Evolutionary conservation across 1,140 invertebrate genomes (phyloP).

Genomic region (Procambarus clarkii): DNA sequence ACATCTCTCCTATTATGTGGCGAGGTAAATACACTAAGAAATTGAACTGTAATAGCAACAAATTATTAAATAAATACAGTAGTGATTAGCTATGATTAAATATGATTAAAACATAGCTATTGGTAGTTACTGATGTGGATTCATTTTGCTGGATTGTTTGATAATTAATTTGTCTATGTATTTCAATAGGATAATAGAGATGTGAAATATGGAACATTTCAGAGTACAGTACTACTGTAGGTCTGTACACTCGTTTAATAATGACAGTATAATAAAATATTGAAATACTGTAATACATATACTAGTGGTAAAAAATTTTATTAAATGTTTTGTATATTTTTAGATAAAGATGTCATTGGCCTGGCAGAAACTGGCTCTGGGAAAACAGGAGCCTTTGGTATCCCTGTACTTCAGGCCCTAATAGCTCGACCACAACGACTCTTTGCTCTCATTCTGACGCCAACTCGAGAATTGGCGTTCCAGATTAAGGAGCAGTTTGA

Average conservation of each 20-base stretch:
- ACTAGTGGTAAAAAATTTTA: neutral
- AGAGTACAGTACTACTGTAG: neutral
- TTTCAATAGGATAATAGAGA: neutral
- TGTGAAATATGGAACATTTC: neutral
- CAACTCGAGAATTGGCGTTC: constrained; percentile 95
- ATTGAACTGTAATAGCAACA: too few species aligned
- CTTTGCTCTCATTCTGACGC: constrained; percentile 95
- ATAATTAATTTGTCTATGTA: neutral
- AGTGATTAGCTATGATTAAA: too few species aligned
- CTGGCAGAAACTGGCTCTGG: constrained; percentile 98
- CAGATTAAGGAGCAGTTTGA: constrained; percentile 81
- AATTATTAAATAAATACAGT: too few species aligned
- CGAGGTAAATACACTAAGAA: too few species aligned
- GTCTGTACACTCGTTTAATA: neutral
- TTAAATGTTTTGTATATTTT: neutral
- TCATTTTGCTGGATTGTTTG: neutral
- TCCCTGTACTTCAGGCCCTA: constrained; percentile 95
- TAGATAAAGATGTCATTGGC: constrained; percentile 94
- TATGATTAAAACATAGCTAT: too few species aligned
- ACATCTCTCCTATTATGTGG: too few species aligned
- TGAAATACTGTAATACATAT: neutral
- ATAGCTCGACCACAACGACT: constrained; percentile 94
- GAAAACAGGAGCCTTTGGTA: constrained; percentile 97
- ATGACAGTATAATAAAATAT: neutral
- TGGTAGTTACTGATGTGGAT: too few species aligned